A percentile compares a stretch with the other conserved stretches of the same genome.
phyloP scores from a whole-genome alignment of 2,113 vertebrate species.

The Trichomycterus rosablanca region DNA sequence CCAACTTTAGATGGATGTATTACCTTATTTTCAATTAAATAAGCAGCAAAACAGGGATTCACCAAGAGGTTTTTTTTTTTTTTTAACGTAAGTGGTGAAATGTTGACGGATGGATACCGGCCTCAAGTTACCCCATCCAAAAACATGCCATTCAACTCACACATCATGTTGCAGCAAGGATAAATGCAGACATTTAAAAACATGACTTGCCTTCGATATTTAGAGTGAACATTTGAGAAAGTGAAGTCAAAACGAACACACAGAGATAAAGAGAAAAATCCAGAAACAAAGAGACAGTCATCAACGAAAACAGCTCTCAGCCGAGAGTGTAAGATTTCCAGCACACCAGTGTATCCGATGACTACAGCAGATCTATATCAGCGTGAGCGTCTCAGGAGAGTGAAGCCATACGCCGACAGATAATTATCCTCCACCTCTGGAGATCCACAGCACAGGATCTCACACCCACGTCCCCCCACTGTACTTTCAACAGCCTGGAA shows the following conservation, averaged over 20 bases:
- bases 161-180: too few species aligned
- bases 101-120: too few species aligned
- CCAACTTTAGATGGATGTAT: too few species aligned
- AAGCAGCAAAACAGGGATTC: too few species aligned
- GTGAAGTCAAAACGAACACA: too few species aligned
- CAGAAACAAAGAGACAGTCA: constrained; percentile 53
- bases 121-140: too few species aligned
- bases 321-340: constrained; percentile 54
- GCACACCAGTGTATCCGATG: constrained; percentile 57
- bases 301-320: constrained; percentile 56
- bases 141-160: too few species aligned
- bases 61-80: too few species aligned
- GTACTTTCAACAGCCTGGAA: constrained; percentile 7
- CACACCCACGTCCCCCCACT: constrained; percentile 43
- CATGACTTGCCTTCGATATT: too few species aligned
- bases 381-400: constrained; percentile 53
- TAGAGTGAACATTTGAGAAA: constrained; percentile 36
- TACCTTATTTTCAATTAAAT: too few species aligned
- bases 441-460: constrained; percentile 51
- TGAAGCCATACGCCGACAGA: constrained; percentile 50
- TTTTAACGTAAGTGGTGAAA: too few species aligned
- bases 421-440: constrained; percentile 57
- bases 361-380: constrained; percentile 62
- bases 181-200: neutral
- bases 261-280: constrained; percentile 44